Conservation (phyloP, 2,113 vertebrate species). For the Gallinago undulata region DNA sequence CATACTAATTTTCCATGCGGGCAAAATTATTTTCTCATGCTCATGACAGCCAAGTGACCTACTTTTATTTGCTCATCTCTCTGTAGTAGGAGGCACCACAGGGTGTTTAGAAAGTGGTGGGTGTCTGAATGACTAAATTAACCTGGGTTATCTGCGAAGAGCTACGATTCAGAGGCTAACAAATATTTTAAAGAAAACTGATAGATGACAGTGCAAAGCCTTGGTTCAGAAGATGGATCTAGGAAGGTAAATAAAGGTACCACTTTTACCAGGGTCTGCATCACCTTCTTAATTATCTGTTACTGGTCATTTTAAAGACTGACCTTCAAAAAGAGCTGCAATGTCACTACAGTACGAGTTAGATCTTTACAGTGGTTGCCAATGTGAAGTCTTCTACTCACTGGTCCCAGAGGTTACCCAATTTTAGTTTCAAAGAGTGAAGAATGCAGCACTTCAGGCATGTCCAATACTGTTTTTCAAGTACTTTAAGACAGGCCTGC, state of each 20-base stretch:
- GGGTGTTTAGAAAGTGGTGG: not conserved
- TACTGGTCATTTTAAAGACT: not conserved
- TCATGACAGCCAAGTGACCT: conserved; percentile 2
- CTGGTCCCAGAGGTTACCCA: not conserved
- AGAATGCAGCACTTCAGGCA: not conserved
- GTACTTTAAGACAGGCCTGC: not conserved
- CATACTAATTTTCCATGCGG: not conserved
- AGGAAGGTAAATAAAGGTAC: not conserved
- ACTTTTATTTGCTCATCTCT: not conserved
- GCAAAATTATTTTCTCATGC: not conserved
- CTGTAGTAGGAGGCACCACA: not conserved
- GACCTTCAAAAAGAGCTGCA: not conserved
- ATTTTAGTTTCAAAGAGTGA: not conserved
- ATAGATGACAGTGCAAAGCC: not conserved
- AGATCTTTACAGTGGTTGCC: not conserved
- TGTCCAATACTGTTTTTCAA: not conserved
- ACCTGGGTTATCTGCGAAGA: not conserved
- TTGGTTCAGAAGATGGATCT: not conserved
- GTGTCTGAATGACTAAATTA: not conserved
- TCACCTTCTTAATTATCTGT: not conserved
- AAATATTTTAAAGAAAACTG: not conserved
- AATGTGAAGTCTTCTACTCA: not conserved
- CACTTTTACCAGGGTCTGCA: not conserved
- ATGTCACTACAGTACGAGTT: not conserved
- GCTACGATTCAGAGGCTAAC: not conserved